A percentile compares a stretch with the other conserved stretches of the same genome.
These are phyloP conservation scores for Sterna hirundo DNA, from an alignment of 2,113 vertebrate genomes.

Conservation along the genomic window DNA sequence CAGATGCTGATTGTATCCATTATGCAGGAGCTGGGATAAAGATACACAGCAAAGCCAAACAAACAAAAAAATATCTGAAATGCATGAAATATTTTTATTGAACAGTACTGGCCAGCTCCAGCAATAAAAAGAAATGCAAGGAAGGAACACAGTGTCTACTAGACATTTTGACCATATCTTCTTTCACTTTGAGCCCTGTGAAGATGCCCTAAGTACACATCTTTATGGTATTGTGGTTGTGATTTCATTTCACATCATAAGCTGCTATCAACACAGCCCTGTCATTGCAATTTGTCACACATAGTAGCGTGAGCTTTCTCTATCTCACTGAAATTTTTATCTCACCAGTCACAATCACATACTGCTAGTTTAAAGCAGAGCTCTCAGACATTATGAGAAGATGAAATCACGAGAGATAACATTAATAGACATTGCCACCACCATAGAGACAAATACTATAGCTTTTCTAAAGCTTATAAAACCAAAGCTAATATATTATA, in stretches of 20 bases:
- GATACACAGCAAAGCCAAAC: neutral
- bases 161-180: conserved; percentile 27
- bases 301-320: neutral
- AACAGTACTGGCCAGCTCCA: neutral
- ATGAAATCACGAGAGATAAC: conserved; percentile 62
- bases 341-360: conserved; percentile 51
- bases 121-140: neutral
- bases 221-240: conserved; percentile 43
- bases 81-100: neutral
- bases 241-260: conserved; percentile 65
- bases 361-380: conserved; percentile 32
- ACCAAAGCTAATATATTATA: neutral
- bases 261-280: conserved; percentile 64
- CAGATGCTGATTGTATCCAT: neutral
- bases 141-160: neutral
- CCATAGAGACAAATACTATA: neutral
- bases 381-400: conserved; percentile 53
- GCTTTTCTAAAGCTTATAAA: neutral
- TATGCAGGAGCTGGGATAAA: neutral
- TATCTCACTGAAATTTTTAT: conserved; percentile 61
- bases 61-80: neutral
- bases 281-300: conserved; percentile 68
- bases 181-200: conserved; percentile 3
- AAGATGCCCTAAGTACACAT: conserved; percentile 34
- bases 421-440: conserved; percentile 50